Conservation (phyloP, 2,797 vertebrate genomes). For the Sarcophilus harrisii region DNA sequence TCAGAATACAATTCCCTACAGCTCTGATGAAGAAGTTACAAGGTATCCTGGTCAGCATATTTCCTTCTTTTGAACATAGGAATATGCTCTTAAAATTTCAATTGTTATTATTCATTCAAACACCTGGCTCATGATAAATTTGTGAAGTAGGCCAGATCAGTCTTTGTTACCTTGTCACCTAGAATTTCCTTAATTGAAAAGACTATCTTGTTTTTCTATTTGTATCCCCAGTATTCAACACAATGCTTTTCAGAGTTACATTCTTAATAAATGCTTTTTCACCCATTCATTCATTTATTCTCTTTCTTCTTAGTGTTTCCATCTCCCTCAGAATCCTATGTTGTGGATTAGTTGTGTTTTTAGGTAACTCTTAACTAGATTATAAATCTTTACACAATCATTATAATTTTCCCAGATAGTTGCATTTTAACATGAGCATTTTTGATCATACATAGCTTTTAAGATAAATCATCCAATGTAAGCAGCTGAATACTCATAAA, state of each 20-base stretch:
- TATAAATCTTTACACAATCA: neutral
- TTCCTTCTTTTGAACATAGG: neutral
- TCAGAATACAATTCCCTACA: neutral
- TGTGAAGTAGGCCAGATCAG: neutral
- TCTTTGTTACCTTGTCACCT: neutral
- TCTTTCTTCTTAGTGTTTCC: neutral
- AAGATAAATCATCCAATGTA: slow-evolving; percentile 21
- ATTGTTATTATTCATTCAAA: neutral
- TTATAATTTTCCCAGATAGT: slow-evolving; percentile 42
- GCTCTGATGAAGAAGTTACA: neutral
- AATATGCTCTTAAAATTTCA: neutral
- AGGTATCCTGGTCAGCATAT: neutral
- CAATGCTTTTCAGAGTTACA: neutral
- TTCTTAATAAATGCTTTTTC: neutral
- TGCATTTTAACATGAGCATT: slow-evolving; percentile 32
- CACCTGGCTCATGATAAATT: neutral
- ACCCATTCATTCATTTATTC: neutral
- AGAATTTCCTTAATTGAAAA: neutral
- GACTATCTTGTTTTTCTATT: neutral
- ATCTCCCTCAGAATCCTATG: neutral
- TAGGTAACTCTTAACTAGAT: neutral
- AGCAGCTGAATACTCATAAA: slow-evolving; percentile 17
- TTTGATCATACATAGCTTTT: slow-evolving; percentile 51
- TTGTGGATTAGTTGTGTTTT: neutral
- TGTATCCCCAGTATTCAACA: neutral